Evolutionary conservation across 2,888 invertebrate genomes (phyloP).

Genomic region (Gandaritis pyraliata): DNA sequence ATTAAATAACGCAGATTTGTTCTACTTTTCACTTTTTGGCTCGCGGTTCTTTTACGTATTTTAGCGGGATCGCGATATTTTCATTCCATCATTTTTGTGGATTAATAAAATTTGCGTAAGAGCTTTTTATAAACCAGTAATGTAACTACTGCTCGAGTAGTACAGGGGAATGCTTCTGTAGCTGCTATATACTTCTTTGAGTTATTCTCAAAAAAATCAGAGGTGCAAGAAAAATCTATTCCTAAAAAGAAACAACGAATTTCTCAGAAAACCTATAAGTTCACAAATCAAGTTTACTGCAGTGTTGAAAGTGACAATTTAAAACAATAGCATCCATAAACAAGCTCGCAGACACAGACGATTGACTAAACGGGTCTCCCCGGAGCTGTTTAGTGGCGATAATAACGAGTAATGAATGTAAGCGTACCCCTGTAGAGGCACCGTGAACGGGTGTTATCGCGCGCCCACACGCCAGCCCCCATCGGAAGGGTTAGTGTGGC

Average conservation of each 20-base stretch:
- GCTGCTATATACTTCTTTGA: no score
- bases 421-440: slow-evolving; percentile 44
- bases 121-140: slow-evolving; percentile 21
- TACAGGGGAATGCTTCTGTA: no score
- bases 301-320: slow-evolving; percentile 17
- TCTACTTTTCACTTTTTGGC: slow-evolving; percentile 69
- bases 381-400: slow-evolving; percentile 75
- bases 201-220: no score
- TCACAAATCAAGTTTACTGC: slow-evolving; percentile 1
- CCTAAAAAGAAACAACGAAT: background rate
- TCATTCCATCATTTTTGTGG: slow-evolving; percentile 40
- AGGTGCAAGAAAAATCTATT: no score
- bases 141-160: background rate
- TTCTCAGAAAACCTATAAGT: background rate
- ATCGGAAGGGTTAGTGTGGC: slow-evolving; percentile 46
- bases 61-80: slow-evolving; percentile 47
- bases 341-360: slow-evolving; percentile 57
- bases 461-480: slow-evolving; percentile 62
- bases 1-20: slow-evolving; percentile 79
- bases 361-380: slow-evolving; percentile 69
- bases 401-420: slow-evolving; percentile 79
- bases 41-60: slow-evolving; percentile 53
- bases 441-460: slow-evolving; percentile 71
- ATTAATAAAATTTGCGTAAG: slow-evolving; percentile 25
- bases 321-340: slow-evolving; percentile 44